A percentile compares a stretch with the other conserved stretches of the same genome.
Conservation (phyloP, 2,113 vertebrate species). For the Serinus canaria region DNA sequence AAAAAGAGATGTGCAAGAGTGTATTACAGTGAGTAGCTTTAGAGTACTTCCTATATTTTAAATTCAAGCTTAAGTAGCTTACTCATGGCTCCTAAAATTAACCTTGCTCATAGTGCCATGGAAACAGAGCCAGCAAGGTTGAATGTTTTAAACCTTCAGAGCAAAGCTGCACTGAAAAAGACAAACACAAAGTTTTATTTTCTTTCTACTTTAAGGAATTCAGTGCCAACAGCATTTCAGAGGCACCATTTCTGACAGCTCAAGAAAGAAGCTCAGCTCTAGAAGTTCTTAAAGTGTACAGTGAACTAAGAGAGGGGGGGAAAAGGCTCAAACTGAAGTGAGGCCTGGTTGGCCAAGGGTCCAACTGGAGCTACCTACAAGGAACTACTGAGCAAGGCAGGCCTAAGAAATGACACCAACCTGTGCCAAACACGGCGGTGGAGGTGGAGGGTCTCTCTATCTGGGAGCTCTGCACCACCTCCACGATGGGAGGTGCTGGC, state of each 20-base stretch:
- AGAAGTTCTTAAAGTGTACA: background rate
- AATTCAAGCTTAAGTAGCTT: background rate
- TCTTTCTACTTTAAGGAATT: background rate
- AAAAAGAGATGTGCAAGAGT: background rate
- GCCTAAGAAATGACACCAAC: conserved; percentile 65
- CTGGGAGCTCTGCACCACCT: conserved; percentile 86
- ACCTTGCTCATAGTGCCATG: background rate
- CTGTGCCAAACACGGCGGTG: conserved; percentile 88
- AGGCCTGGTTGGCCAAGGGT: background rate
- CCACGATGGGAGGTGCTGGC: conserved; percentile 78
- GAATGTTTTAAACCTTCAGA: background rate
- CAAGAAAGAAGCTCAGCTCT: background rate
- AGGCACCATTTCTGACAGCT: background rate
- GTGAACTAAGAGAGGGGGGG: background rate
- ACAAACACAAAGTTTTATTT: background rate
- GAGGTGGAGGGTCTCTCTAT: conserved; percentile 92
- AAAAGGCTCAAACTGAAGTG: fast-evolving
- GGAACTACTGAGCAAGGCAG: background rate
- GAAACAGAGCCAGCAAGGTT: background rate
- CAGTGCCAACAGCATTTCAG: background rate
- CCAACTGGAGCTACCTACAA: background rate
- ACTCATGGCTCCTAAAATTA: background rate
- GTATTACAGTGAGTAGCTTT: background rate
- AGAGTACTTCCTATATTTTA: background rate
- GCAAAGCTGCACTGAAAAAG: background rate